phyloP scores from a whole-genome alignment of 2,113 vertebrate species.

The Sorex araneus region DNA sequence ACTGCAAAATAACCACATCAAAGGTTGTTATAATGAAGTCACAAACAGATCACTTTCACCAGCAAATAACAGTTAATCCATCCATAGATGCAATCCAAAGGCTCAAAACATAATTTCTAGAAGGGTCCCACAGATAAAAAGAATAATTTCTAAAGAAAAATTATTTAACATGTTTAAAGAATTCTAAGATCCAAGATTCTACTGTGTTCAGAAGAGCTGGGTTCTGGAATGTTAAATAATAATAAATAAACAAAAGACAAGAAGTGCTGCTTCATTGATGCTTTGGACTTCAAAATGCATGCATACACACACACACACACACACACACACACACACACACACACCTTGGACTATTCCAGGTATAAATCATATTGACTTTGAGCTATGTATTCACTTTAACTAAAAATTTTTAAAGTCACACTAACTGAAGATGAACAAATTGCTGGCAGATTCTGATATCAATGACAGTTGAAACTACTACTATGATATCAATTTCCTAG shows the following conservation, averaged over 20 bases:
- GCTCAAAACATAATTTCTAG: conserved; percentile 4
- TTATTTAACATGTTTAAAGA: neutral
- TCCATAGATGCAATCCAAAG: conserved; percentile 25
- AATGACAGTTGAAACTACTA: conserved; percentile 63
- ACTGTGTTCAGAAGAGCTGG: neutral
- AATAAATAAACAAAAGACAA: neutral
- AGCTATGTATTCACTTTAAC: conserved; percentile 66
- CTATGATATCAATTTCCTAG: conserved; percentile 69
- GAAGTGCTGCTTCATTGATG: conserved; percentile 2
- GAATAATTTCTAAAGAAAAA: conserved; percentile 36
- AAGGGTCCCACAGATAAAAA: conserved; percentile 24
- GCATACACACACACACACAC: neutral
- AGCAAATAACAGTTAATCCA: neutral
- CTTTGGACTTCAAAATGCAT: conserved; percentile 40
- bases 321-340: conserved; percentile 6
- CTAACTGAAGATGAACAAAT: conserved; percentile 71
- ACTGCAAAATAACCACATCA: conserved; percentile 62
- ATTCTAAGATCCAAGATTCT: conserved; percentile 4
- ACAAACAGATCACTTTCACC: conserved; percentile 33
- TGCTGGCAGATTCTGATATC: conserved; percentile 66
- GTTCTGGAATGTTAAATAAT: neutral
- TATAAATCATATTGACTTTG: conserved; percentile 65
- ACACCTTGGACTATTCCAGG: neutral
- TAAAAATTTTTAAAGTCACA: conserved; percentile 38
- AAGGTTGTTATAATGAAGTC: conserved; percentile 26